Evolutionary conservation across 2,113 vertebrate species (phyloP).

Genomic region (Atlantisia rogersi): DNA sequence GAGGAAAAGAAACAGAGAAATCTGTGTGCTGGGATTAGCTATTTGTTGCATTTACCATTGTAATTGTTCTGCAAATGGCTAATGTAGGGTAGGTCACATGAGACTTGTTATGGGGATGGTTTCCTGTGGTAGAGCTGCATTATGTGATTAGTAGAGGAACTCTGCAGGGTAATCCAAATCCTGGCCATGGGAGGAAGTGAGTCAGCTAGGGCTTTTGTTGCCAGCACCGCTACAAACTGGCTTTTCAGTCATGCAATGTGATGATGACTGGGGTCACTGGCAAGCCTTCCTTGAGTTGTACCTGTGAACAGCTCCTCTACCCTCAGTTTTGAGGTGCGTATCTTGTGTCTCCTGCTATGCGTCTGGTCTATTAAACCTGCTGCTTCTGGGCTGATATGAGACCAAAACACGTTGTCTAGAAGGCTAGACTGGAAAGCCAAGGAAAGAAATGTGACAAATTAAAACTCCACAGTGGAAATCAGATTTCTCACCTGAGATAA

Average conservation of each 20-base stretch:
- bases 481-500: neutral
- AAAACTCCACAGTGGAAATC: neutral
- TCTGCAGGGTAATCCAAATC: neutral
- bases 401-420: fast-evolving
- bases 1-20: neutral
- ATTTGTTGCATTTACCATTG: neutral
- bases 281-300: fast-evolving
- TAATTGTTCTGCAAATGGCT: constrained; percentile 36
- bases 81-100: neutral
- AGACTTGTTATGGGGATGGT: neutral
- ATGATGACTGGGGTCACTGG: fast-evolving
- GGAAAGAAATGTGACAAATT: neutral
- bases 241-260: fast-evolving
- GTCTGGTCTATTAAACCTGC: neutral
- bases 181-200: neutral
- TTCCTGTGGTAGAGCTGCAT: neutral
- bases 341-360: neutral
- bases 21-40: neutral
- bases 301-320: neutral
- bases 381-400: neutral
- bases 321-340: neutral
- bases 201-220: neutral
- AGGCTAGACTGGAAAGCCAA: neutral
- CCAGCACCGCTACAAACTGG: fast-evolving
- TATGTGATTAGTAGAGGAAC: neutral